Base-by-base conservation (phyloP, 2,113 vertebrate genomes). In the Ammodytes dubius region DNA sequence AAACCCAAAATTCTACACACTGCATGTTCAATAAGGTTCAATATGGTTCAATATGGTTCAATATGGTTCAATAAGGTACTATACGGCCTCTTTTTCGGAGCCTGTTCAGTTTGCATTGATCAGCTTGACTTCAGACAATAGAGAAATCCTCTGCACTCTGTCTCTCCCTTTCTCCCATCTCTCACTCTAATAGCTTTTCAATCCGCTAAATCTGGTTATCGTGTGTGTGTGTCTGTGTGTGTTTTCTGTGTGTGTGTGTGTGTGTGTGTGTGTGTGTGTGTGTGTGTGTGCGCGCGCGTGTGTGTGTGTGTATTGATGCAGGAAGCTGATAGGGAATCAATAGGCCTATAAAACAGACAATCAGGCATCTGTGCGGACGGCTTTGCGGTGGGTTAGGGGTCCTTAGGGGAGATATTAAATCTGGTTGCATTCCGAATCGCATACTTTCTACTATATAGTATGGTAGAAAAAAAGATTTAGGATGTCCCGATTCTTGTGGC, bases 341-440 rank as follows among this genome's bases (percentile, higher is more conserved):
- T 94, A 91, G 80, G 58, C 87, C 89, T 83, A 89, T 94, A 84
- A 93, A 93, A 92, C 84, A 83, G 88, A 85, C 86, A 90, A 90
- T 91, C 85, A 87, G 76, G 69, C 81, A 84, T 61, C 17, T 79
- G 75, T 63, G 69, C 67, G 40, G 47, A 17, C 61, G n/a, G 19
- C 77, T 67, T 6, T 54, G 43, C 77, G 64, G 65, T 42, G 49
- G 75, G 68, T 58, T 13, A 27, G 65, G 49, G 76, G 53, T 81
- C 79, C 89, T 67, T 43, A 53, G 81, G 81, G 85, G 65, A 67
- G 27, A 74, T 78, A 80, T 86, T 80, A 91, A 63, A 78, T 74
- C 72, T 13, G 27, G 27, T 27, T 27, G 27, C 27, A 2, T 27
- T 27, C 27, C 27, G 27, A 27, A 27, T 27, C 27, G 27, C 27